phyloP scores from a whole-genome alignment of 2,888 invertebrate species.

The Aleiodes testaceus region DNA sequence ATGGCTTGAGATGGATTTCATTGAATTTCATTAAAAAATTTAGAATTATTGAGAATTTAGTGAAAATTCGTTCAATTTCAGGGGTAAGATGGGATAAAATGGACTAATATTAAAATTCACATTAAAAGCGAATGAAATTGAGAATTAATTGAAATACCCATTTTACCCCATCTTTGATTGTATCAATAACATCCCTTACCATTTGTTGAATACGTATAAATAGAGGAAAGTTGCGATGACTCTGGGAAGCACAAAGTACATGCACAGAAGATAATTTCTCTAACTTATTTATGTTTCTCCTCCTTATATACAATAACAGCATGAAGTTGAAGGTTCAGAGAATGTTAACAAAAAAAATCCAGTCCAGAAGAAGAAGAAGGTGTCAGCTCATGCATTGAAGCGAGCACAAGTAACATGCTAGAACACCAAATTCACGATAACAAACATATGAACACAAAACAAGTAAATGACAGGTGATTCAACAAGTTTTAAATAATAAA shows the following conservation, averaged over 20 bases:
- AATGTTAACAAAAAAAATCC: conserved; percentile 55
- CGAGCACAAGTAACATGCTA: conserved; percentile 64
- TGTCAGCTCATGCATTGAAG: conserved; percentile 60
- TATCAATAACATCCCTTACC: conserved; percentile 60
- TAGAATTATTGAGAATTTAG: no score
- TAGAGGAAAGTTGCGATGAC: conserved; percentile 58
- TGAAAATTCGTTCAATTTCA: no score
- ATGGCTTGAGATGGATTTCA: no score
- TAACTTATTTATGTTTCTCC: conserved; percentile 37
- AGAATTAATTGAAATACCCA: no score
- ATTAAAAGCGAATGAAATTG: no score
- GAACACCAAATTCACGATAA: conserved; percentile 61
- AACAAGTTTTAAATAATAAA: conserved; percentile 12
- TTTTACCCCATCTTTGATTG: no score
- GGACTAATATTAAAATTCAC: no score
- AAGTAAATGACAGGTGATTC: conserved; percentile 33
- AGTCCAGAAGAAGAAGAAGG: conserved; percentile 56
- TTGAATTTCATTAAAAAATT: no score
- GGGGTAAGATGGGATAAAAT: no score
- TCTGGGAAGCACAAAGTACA: conserved; percentile 57
- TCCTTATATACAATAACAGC: conserved; percentile 15
- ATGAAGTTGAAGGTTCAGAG: conserved; percentile 56
- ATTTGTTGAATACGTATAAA: conserved; percentile 54
- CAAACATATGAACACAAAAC: conserved; percentile 49
- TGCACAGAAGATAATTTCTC: conserved; percentile 42